These are phyloP conservation scores for Ophonus ardosiacus DNA, from an alignment of 2,888 invertebrate genomes.

Conservation along the genomic window DNA sequence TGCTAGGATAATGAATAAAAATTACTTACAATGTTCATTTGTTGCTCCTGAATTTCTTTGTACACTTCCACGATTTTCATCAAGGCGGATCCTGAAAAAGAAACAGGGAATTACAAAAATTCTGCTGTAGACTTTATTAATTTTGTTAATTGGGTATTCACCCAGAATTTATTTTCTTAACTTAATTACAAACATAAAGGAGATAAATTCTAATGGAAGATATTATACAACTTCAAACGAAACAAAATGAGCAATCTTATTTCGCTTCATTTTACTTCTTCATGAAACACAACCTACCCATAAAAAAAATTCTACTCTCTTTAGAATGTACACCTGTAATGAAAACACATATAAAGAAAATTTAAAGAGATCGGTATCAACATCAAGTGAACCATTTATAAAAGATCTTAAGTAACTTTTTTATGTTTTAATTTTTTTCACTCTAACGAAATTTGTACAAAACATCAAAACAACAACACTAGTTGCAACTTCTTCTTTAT, in stretches of 20 bases:
- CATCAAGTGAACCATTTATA: no score
- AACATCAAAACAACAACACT: no score
- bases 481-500: no score
- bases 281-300: neutral
- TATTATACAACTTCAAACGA: slow-evolving; percentile 3
- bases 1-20: slow-evolving; percentile 59
- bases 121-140: slow-evolving; percentile 31
- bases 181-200: slow-evolving; percentile 40
- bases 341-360: neutral
- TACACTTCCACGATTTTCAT: slow-evolving; percentile 96
- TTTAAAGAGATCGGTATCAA: no score
- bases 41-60: slow-evolving; percentile 95
- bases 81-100: slow-evolving; percentile 85
- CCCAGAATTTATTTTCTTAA: slow-evolving; percentile 28
- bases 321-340: neutral
- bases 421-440: no score
- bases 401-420: no score
- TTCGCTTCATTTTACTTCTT: neutral
- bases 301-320: neutral
- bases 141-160: slow-evolving; percentile 44
- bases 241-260: slow-evolving; percentile 2
- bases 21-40: slow-evolving; percentile 94
- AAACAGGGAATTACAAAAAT: slow-evolving; percentile 35
- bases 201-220: slow-evolving; percentile 31
- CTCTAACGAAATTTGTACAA: no score